These are phyloP conservation scores for Ormia ochracea DNA, from an alignment of 2,888 invertebrate species.

Conservation along the genomic window DNA sequence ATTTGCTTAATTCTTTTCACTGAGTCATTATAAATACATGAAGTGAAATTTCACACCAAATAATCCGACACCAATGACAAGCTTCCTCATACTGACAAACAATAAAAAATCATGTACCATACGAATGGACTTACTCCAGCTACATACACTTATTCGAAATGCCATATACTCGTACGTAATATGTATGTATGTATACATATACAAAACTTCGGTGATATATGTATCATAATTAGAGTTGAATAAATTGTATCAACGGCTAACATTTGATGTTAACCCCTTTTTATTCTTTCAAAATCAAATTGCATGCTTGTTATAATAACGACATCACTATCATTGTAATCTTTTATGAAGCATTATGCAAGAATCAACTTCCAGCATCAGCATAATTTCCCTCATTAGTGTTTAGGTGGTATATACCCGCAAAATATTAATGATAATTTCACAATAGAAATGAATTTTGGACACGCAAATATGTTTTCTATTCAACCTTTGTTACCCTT, in stretches of 20 bases:
- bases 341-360: constrained; percentile 26
- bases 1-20: neutral
- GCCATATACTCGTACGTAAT: too few relatives aligned
- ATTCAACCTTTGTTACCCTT: constrained; percentile 1
- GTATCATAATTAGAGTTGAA: constrained; percentile 38
- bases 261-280: constrained; percentile 44
- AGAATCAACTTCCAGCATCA: constrained; percentile 31
- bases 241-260: constrained; percentile 19
- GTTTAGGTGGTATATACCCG: constrained; percentile 13
- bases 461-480: constrained; percentile 42
- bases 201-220: constrained; percentile 29
- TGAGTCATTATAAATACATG: neutral
- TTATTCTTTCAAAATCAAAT: constrained; percentile 21
- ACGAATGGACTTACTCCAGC: neutral
- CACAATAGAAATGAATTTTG: constrained; percentile 32
- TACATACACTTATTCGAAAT: neutral
- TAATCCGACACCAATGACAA: constrained; percentile 33
- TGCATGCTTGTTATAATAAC: constrained; percentile 16
- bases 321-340: neutral
- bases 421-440: constrained; percentile 45
- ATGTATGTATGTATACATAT: too few relatives aligned
- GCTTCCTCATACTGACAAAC: neutral
- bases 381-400: constrained; percentile 37
- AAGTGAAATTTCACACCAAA: constrained; percentile 30
- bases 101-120: neutral